Conservation (phyloP, 1,140 invertebrate genomes). For the Arion vulgaris region DNA sequence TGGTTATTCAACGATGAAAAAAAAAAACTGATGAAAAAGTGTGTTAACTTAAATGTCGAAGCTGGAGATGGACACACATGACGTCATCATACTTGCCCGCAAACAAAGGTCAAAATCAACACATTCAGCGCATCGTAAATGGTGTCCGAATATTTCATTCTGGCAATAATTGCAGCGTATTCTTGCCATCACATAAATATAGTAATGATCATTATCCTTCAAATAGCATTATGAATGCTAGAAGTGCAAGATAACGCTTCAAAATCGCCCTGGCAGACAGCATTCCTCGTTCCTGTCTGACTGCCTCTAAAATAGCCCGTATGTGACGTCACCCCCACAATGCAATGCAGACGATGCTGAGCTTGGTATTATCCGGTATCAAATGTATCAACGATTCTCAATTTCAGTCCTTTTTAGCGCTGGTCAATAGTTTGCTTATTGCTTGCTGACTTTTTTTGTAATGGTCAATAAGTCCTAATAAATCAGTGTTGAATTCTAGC, state of each 20-base stretch:
- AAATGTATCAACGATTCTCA: too few relatives aligned
- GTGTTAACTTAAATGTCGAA: background rate
- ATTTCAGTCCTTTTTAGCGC: too few relatives aligned
- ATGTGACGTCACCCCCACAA: background rate
- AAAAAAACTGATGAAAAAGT: background rate
- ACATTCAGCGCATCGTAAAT: slow-evolving; percentile 91
- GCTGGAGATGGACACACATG: slow-evolving; percentile 29
- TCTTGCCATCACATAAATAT: slow-evolving; percentile 77
- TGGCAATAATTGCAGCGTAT: slow-evolving; percentile 93
- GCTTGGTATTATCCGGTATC: too few relatives aligned
- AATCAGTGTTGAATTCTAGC: too few relatives aligned
- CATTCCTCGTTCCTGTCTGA: background rate
- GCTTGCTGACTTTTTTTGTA: too few relatives aligned
- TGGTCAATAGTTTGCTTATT: too few relatives aligned
- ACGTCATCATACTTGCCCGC: slow-evolving; percentile 83
- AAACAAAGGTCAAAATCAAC: slow-evolving; percentile 84
- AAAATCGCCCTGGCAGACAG: background rate
- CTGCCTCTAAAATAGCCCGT: background rate
- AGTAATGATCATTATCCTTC: background rate
- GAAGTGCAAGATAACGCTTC: background rate
- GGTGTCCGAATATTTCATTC: slow-evolving; percentile 87
- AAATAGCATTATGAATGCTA: background rate
- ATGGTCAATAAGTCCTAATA: too few relatives aligned
- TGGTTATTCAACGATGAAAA: background rate
- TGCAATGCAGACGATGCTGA: background rate